Conservation (phyloP, 2,113 vertebrate genomes). For the Forbesichthys agassizii region DNA sequence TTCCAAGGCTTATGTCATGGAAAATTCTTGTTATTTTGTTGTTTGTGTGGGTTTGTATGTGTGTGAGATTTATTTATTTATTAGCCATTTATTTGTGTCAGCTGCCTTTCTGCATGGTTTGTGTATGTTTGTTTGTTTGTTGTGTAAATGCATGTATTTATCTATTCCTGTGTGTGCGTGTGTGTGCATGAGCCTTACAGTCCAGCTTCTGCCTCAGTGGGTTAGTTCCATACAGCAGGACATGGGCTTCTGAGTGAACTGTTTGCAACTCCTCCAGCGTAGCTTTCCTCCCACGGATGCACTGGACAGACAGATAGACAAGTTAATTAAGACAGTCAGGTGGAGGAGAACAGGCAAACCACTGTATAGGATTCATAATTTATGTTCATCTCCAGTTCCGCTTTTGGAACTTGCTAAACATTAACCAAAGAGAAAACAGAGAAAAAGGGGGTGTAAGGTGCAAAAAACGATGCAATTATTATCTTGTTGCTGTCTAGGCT, state of each 20-base stretch:
- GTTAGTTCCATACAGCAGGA: conserved; percentile 95
- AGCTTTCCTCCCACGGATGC: conserved; percentile 93
- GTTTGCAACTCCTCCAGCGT: conserved; percentile 94
- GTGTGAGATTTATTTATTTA: conserved; percentile 6
- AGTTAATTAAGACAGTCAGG: not conserved
- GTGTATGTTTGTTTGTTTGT: not conserved
- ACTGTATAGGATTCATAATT: not conserved
- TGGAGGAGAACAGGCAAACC: not conserved
- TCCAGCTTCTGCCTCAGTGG: conserved; percentile 95
- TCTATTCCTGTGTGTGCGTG: not conserved
- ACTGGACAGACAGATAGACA: conserved; percentile 67
- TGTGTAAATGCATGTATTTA: not conserved
- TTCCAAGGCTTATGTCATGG: conserved; percentile 24
- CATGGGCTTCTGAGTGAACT: conserved; percentile 91
- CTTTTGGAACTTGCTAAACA: not conserved
- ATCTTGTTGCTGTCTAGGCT: too few species aligned
- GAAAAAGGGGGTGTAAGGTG: too few species aligned
- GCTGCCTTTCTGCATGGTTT: not conserved
- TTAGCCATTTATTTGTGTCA: not conserved
- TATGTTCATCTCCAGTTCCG: not conserved
- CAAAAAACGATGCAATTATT: too few species aligned
- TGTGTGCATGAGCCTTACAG: conserved; percentile 78
- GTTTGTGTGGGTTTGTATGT: not conserved
- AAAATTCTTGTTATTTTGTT: conserved; percentile 6
- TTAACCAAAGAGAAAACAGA: not conserved